Evolutionary conservation across 2,888 invertebrate genomes (phyloP).

Genomic region (Noctua pronuba): DNA sequence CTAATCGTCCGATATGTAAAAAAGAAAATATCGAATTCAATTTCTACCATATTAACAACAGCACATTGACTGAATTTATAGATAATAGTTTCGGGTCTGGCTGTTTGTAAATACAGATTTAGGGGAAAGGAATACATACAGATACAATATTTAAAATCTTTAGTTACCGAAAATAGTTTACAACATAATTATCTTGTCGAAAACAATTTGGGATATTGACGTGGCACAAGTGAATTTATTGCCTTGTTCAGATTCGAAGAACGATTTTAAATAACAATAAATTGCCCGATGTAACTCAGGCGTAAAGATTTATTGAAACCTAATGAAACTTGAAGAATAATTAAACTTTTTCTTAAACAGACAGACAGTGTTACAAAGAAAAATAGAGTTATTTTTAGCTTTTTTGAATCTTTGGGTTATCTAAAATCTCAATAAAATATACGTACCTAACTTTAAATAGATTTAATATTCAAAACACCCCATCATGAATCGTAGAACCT

Average conservation of each 20-base stretch:
- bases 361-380: background rate
- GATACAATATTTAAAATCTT: conserved; percentile 17
- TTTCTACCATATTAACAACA: background rate
- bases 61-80: too few species aligned
- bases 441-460: background rate
- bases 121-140: too few species aligned
- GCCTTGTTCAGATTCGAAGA: conserved; percentile 17
- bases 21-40: background rate
- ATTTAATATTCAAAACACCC: background rate
- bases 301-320: conserved; percentile 46
- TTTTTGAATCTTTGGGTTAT: background rate
- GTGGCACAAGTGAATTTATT: conserved; percentile 22
- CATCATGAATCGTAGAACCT: background rate
- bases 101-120: background rate
- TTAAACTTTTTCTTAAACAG: conserved; percentile 25
- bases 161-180: conserved; percentile 23
- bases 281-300: conserved; percentile 22
- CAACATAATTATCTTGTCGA: conserved; percentile 36
- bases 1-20: background rate
- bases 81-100: background rate
- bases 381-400: conserved; percentile 6
- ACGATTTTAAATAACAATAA: conserved; percentile 47
- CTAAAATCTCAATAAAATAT: background rate
- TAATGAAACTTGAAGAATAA: conserved; percentile 53
- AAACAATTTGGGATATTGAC: conserved; percentile 39